Percentiles rank a stretch among this genome's conserved stretches.
Conservation (phyloP, 53 echinoderm and acorn worm species). For the Holothuria leucospilota region DNA sequence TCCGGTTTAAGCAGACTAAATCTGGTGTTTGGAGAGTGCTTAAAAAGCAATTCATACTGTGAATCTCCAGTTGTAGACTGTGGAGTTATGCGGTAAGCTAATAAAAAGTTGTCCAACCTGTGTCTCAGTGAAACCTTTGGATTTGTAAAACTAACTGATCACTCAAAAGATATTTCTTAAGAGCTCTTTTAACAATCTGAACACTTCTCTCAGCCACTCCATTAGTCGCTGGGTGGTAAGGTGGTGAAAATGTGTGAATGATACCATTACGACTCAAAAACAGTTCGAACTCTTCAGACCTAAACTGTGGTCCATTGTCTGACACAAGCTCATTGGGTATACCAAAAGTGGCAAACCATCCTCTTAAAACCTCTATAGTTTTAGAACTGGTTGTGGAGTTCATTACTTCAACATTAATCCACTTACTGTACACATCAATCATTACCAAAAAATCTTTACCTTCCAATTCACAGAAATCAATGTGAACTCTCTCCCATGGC, state of each 20-base stretch:
- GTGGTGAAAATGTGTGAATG: conserved; percentile 47
- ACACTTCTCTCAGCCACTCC: conserved; percentile 57
- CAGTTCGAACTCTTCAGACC: conserved; percentile 52
- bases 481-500: conserved; percentile 59
- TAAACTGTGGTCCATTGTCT: conserved; percentile 55
- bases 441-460: conserved; percentile 52
- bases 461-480: conserved; percentile 53
- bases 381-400: too few relatives aligned
- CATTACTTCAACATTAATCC: conserved; percentile 48
- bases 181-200: conserved; percentile 56
- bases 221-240: conserved; percentile 57
- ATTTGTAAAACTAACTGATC: background rate
- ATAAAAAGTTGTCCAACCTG: conserved; percentile 48
- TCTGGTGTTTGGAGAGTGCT: conserved; percentile 44
- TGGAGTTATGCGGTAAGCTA: conserved; percentile 52
- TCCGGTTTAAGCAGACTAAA: conserved; percentile 16
- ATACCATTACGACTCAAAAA: conserved; percentile 57
- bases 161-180: conserved; percentile 58
- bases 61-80: conserved; percentile 50
- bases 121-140: conserved; percentile 31
- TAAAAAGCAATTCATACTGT: conserved; percentile 57
- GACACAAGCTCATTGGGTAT: conserved; percentile 49
- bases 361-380: background rate
- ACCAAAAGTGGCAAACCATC: conserved; percentile 65
- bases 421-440: conserved; percentile 51